Evolutionary conservation across 2,797 vertebrate species (phyloP), one percentile per base, ranked within the genome.

Genomic region (Gadopsis bispinosus): DNA sequence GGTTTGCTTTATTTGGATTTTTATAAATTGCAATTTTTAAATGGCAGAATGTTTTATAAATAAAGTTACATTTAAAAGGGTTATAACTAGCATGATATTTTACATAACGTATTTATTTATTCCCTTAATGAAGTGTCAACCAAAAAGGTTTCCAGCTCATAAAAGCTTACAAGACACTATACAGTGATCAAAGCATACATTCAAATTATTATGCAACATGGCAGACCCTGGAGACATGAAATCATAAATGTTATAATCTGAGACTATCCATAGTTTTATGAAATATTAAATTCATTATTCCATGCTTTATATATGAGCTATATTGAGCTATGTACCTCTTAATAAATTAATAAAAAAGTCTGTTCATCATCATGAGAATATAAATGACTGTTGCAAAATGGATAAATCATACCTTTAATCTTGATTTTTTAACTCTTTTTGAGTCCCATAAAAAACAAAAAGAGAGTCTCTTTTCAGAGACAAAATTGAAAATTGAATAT

Each of bases 1-100:
- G 4, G 31, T 47, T 68, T 45, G 9, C 17, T 78, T 60, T 26
- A 45, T 59, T 53, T 5, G n/a, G 8, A 47, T 16, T 73, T 85
- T 75, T 60, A 69, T 66, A 69, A 79, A 75, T 39, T n/a, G 64
- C 0, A 59, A 1, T 62, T 73, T 89, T 82, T 75, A 69, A 77
- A 72, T 20, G 39, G 43, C 60, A 55, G 4, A 31, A 13, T 0
- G 13, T 79, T 80, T 75, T 62, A 69, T 68, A 69, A 72, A 53
- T 50, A 41, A 41, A 50, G 5, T 26, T 0, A 69, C 39, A 58
- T 35, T 75, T 65, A 12, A 73, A 56, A 51, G 56, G n/a, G 29
- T 55, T 58, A 48, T 45, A 61, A 55, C 69, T 53, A 65, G 33
- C 56, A 54, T 74, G 48, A 7, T 7, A 54, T 50, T 29, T 63